These are phyloP conservation scores for Thaleichthys pacificus DNA, from an alignment of 2,797 vertebrate species.

Conservation along the genomic window DNA sequence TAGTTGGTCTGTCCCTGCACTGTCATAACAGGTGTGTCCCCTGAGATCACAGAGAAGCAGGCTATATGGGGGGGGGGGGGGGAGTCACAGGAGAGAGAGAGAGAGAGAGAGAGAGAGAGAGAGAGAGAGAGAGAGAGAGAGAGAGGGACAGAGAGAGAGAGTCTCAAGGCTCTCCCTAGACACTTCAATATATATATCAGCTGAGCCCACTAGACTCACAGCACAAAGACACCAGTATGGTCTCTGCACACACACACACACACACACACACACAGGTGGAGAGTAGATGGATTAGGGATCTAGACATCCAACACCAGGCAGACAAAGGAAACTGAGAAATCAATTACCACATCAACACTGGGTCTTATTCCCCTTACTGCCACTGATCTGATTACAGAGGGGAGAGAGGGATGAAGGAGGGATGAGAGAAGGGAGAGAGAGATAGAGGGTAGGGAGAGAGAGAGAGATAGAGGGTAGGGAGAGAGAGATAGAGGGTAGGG, in stretches of 20 bases:
- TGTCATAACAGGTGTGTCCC: too few species aligned
- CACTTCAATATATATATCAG: background rate
- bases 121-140: background rate
- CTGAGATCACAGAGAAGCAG: background rate
- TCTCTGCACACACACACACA: conserved; percentile 4
- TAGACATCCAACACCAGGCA: conserved; percentile 46
- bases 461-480: background rate
- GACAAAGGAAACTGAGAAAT: conserved; percentile 56
- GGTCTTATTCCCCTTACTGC: conserved; percentile 28
- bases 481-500: background rate
- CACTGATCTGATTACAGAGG: conserved; percentile 39
- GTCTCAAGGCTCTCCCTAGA: conserved; percentile 29
- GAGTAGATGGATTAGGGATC: conserved; percentile 27
- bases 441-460: background rate
- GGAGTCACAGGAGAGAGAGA: background rate
- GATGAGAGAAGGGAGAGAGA: background rate
- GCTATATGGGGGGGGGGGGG: background rate
- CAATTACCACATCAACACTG: conserved; percentile 50
- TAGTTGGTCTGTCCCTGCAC: too few species aligned
- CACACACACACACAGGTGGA: conserved; percentile 12
- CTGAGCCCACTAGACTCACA: background rate
- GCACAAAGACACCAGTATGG: background rate
- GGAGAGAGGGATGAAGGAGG: background rate
- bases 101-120: too few species aligned
- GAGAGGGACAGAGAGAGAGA: background rate